These are phyloP conservation scores for Coptodon bakossiorum DNA, from an alignment of 2,113 vertebrate genomes.

Conservation along the genomic window DNA sequence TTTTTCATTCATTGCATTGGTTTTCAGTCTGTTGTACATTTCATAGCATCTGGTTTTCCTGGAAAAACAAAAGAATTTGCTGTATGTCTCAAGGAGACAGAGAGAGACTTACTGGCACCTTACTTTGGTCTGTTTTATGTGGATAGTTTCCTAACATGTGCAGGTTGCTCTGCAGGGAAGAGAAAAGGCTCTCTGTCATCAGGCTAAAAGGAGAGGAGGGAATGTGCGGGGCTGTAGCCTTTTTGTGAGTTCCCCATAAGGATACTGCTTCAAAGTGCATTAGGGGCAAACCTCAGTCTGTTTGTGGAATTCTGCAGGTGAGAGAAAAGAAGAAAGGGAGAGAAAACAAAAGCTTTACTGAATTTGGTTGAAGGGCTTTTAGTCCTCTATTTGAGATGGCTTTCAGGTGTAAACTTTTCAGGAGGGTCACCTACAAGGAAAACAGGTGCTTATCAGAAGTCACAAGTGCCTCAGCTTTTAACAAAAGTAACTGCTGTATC, in stretches of 20 bases:
- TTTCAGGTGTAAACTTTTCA: neutral
- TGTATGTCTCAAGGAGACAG: neutral
- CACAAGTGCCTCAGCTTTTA: neutral
- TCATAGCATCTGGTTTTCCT: neutral
- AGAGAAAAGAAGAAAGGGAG: neutral
- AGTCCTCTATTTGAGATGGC: neutral
- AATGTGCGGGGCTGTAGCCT: neutral
- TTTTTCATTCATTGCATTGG: neutral
- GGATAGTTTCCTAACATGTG: conserved; percentile 7
- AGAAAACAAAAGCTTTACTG: neutral
- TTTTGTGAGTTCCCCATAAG: neutral
- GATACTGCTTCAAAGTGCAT: neutral
- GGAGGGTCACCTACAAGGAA: neutral
- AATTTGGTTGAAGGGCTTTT: neutral
- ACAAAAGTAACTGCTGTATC: neutral
- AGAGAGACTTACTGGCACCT: neutral
- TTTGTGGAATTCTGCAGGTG: neutral
- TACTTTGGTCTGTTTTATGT: neutral
- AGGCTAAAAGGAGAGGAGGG: neutral
- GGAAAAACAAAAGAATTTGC: neutral
- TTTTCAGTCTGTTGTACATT: neutral
- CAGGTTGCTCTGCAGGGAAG: neutral
- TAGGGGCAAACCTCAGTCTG: neutral
- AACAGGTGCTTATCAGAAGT: neutral
- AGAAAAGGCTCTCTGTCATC: neutral